Base-by-base conservation (phyloP, 1,140 invertebrate genomes). In the Mya arenaria region DNA sequence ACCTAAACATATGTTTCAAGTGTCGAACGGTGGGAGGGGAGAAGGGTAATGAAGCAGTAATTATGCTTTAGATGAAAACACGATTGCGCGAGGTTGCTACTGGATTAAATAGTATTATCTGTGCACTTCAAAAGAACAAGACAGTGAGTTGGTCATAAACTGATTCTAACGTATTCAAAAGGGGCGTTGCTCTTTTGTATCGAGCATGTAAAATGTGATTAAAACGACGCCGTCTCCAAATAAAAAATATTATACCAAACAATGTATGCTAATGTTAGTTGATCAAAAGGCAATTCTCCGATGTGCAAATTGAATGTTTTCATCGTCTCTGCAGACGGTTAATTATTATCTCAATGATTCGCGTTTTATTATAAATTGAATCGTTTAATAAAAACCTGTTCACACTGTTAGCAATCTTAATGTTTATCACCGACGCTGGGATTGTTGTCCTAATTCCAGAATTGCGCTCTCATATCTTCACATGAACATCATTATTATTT, bases 1-100 rank as follows among this genome's bases (percentile, higher is more conserved):
- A 30, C 77, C 66, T 80, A 69, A 80, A 80, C 77, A 80, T 80
- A 80, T 80, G 77, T 80, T 80, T 80, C 77, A 80, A 71, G 48
- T 71, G 77, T 66, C 32, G 44, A 69, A 30, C 66, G 77, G 66
- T 80, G 66, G 77, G 77, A 69, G 77, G 77, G 66, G 77, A 60
- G 52, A 28, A 25, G 55, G 34, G 66, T 69, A 80, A 80, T 71
- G 77, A 71, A 80, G 56, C 48, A 68, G 52, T 80, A 71, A 80
- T 80, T 71, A 69, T 56, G 52, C 68, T 55, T 30, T 60, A 71
- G 66, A 80, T 80, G 77, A 80, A 80, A 68, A 68, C 55, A 41
- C 52, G 77, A 80, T 80, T 80, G 66, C 77, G 36, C 58, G 39
- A 68, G 30, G 39, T 39, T 69, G 48, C 28, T 30, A n/a, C 36